These are phyloP conservation scores for Cepaea hortensis DNA, from an alignment of 2,888 invertebrate genomes.

Conservation along the genomic window DNA sequence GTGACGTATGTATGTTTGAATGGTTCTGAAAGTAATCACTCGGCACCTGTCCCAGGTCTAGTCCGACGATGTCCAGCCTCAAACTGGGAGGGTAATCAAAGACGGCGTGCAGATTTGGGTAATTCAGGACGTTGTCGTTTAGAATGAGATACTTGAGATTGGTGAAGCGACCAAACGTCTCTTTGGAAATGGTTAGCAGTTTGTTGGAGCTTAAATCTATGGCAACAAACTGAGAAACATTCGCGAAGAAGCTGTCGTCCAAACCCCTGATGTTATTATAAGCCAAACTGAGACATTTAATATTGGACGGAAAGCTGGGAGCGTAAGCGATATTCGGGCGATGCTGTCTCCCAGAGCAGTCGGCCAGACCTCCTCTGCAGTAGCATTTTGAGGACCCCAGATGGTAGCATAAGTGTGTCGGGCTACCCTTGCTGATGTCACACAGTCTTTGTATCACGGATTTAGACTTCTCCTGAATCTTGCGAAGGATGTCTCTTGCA, in stretches of 20 bases:
- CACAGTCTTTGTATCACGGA: conserved; percentile 20
- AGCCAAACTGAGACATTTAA: conserved; percentile 33
- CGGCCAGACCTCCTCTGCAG: conserved; percentile 32
- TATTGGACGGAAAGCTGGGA: conserved; percentile 18
- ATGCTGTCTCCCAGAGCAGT: conserved; percentile 31
- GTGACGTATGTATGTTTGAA: background rate
- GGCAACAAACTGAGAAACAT: conserved; percentile 28
- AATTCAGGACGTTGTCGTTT: conserved; percentile 20
- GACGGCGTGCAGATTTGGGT: conserved; percentile 20
- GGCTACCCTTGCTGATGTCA: background rate
- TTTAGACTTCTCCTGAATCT: conserved; percentile 3
- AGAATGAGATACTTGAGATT: conserved; percentile 38
- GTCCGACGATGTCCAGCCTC: conserved; percentile 30
- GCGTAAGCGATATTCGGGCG: conserved; percentile 30
- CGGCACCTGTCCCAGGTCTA: conserved; percentile 5
- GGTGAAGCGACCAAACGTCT: conserved; percentile 25
- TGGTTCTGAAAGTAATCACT: conserved; percentile 11
- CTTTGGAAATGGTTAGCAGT: conserved; percentile 5
- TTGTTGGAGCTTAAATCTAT: conserved; percentile 39
- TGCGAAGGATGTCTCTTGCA: background rate
- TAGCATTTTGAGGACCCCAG: conserved; percentile 12
- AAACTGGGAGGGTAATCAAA: conserved; percentile 13
- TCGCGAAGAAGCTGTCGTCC: conserved; percentile 37
- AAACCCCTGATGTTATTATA: conserved; percentile 33
- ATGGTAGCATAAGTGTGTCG: background rate